These are phyloP conservation scores for Tenthredo mesomela DNA, from an alignment of 2,888 invertebrate genomes.

Conservation along the genomic window DNA sequence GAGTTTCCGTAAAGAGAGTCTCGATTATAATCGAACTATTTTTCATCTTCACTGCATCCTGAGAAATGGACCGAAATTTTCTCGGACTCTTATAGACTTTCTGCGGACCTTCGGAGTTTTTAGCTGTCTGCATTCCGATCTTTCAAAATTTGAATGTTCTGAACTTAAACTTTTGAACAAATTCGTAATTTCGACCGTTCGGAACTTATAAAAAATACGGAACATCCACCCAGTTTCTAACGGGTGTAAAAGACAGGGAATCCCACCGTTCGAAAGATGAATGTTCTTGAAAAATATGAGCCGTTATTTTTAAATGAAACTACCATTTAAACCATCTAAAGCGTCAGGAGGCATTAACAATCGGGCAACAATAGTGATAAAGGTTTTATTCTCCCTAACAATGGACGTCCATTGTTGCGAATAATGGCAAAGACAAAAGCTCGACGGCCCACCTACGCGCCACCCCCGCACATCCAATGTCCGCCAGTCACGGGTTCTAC, in stretches of 20 bases:
- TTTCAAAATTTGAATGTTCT: too few relatives aligned
- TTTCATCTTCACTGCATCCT: too few relatives aligned
- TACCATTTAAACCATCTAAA: slow-evolving; percentile 51
- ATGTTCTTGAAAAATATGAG: slow-evolving; percentile 47
- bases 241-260: not conserved
- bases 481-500: slow-evolving; percentile 35
- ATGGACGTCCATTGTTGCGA: slow-evolving; percentile 51
- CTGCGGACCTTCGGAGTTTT: too few relatives aligned
- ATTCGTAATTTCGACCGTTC: not conserved
- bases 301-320: slow-evolving; percentile 50
- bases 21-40: too few relatives aligned
- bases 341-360: slow-evolving; percentile 48
- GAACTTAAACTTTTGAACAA: too few relatives aligned
- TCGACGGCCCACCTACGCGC: slow-evolving; percentile 47
- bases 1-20: too few relatives aligned
- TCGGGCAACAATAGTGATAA: slow-evolving; percentile 53
- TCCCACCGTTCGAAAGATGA: slow-evolving; percentile 18
- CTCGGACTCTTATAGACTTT: too few relatives aligned
- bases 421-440: slow-evolving; percentile 51
- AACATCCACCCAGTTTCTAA: not conserved
- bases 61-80: too few relatives aligned
- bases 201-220: not conserved
- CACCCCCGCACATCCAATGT: slow-evolving; percentile 30
- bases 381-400: slow-evolving; percentile 50
- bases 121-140: too few relatives aligned